phyloP scores from a whole-genome alignment of 2,888 invertebrate genomes.

The Latrodectus hesperus region DNA sequence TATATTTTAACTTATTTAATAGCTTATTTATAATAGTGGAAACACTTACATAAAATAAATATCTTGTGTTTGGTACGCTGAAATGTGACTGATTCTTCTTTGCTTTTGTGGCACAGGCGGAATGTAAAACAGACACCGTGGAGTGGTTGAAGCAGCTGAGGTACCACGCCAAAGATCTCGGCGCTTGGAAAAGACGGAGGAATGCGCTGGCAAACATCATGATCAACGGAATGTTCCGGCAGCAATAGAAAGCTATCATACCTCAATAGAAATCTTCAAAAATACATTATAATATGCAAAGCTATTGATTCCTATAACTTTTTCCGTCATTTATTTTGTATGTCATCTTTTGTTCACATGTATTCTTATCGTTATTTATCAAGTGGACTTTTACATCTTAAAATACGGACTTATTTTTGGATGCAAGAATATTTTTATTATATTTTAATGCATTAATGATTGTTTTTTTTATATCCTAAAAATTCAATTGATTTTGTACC shows the following conservation, averaged over 20 bases:
- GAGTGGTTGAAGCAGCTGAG: constrained; percentile 93
- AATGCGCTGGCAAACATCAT: constrained; percentile 96
- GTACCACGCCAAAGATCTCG: constrained; percentile 92
- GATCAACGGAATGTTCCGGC: constrained; percentile 80
- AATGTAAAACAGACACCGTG: constrained; percentile 88
- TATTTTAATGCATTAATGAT: too few species aligned
- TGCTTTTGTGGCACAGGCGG: constrained; percentile 81
- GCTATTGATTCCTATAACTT: neutral
- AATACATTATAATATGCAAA: neutral
- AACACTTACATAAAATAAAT: too few species aligned
- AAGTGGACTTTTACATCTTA: neutral
- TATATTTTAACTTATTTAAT: too few species aligned
- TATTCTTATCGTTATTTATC: neutral
- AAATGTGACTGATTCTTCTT: too few species aligned
- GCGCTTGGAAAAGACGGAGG: constrained; percentile 91
- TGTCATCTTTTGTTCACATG: neutral
- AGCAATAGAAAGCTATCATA: constrained; percentile 7
- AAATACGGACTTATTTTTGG: too few species aligned
- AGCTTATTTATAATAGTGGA: too few species aligned
- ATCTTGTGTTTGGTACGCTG: too few species aligned
- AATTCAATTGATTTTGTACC: too few species aligned
- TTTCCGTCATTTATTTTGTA: neutral
- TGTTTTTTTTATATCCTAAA: too few species aligned
- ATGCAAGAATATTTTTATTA: too few species aligned
- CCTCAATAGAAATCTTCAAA: neutral